Percentiles rank a stretch among this genome's conserved stretches.
phyloP scores from a whole-genome alignment of 2,113 vertebrate genomes.

The Pachypanchax playfairii region DNA sequence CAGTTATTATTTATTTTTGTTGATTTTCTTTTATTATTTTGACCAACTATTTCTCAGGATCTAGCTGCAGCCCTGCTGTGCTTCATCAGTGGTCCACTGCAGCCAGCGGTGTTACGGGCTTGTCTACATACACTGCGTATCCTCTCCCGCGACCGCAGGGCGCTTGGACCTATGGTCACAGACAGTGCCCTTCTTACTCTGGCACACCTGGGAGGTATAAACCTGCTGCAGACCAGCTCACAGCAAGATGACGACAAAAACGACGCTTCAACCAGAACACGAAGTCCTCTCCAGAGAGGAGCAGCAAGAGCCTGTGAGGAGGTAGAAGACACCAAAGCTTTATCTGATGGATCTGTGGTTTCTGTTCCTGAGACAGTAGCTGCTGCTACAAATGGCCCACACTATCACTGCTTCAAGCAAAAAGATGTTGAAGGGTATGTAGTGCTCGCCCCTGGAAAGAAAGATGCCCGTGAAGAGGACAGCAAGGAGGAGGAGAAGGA shows the following conservation, averaged over 20 bases:
- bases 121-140: slow-evolving; percentile 69
- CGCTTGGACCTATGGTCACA: slow-evolving; percentile 59
- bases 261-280: not conserved
- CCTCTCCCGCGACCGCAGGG: slow-evolving; percentile 68
- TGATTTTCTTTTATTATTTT: no score
- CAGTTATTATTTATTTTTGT: no score
- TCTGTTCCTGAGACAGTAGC: slow-evolving; percentile 1
- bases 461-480: slow-evolving; percentile 46
- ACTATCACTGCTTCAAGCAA: not conserved
- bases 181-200: slow-evolving; percentile 59
- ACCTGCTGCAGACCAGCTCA: not conserved
- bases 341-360: not conserved
- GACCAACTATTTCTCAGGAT: slow-evolving; percentile 57
- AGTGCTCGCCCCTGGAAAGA: slow-evolving; percentile 50
- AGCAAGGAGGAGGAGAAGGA: slow-evolving; percentile 45
- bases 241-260: slow-evolving; percentile 19
- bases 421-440: not conserved
- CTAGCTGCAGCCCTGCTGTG: slow-evolving; percentile 62
- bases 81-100: slow-evolving; percentile 59
- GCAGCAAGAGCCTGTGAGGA: not conserved
- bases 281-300: rapidly evolving
- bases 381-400: not conserved
- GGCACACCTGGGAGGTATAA: slow-evolving; percentile 61
- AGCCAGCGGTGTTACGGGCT: slow-evolving; percentile 49
- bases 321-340: not conserved